Evolutionary conservation across 2,888 invertebrate genomes (phyloP), one percentile per base, ranked within the genome.

Genomic region (Drosophila limbata): DNA sequence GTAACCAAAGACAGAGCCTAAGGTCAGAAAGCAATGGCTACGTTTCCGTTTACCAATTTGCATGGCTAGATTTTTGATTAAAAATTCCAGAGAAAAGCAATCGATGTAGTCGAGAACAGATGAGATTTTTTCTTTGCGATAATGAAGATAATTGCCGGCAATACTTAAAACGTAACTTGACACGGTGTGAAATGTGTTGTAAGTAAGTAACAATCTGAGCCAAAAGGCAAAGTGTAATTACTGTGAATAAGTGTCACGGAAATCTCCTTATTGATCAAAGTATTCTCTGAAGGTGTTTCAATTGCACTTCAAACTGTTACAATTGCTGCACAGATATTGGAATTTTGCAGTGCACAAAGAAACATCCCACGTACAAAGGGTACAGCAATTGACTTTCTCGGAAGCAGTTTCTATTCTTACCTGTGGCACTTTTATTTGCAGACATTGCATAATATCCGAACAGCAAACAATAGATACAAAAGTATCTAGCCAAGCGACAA

Each of bases 1-100:
- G 88, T 75, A 84, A 84, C 75, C 50, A 52, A 57, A 75, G 68
- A 69, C 53, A 47, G 19, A 50, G 60, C 17, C 69, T 69, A 60
- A 72, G 73, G 73, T 84, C 76, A 80, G n/a, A 17, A 11, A 10
- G 35, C 60, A 37, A 3, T 13, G 57, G 31, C 35, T 45, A 15
- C 9, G 53, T 55, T 48, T 56, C 40, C 44, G 47, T 25, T 53
- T 19, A 52, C 64, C 57, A 60, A 60, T 80, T 66, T 63, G 62
- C 66, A 53, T 55, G 47, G 15, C 53, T 67, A 55, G 31, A 44
- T 52, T 31, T 67, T 68, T 60, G 51, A 52, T 76, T 70, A 25
- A 50, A 75, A 60, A 53, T 39, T 40, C 51, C 51, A 56, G 17
- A 55, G 39, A 31, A 39, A 62, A 59, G 19, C 55, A 69, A 61